phyloP scores from a whole-genome alignment of 2,888 invertebrate species.

The Agonopterix heracliana region DNA sequence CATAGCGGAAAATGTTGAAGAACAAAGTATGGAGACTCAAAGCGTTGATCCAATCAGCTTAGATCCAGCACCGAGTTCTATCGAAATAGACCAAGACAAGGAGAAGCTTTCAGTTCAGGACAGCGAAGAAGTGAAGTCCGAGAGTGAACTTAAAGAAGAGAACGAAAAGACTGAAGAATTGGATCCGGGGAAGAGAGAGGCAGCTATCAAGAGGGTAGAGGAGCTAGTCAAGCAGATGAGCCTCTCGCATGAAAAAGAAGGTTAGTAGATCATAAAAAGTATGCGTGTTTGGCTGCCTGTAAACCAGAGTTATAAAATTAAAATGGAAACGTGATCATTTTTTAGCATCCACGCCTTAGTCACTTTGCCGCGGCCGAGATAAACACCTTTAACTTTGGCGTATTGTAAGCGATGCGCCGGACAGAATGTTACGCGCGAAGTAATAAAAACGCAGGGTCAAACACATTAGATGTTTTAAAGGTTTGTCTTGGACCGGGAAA shows the following conservation, averaged over 20 bases:
- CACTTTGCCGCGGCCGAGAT: too few species aligned
- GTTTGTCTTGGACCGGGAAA: too few species aligned
- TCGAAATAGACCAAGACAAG: constrained; percentile 40
- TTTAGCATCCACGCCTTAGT: too few species aligned
- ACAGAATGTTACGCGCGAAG: too few species aligned
- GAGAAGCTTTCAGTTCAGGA: constrained; percentile 37
- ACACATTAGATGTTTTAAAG: too few species aligned
- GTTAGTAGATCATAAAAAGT: constrained; percentile 33
- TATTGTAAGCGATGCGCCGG: too few species aligned
- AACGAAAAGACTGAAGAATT: constrained; percentile 43
- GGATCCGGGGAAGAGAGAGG: constrained; percentile 48
- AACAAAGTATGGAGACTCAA: constrained; percentile 56
- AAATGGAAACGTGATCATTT: background rate
- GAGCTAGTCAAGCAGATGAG: constrained; percentile 89
- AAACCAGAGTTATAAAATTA: background rate
- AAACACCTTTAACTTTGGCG: too few species aligned
- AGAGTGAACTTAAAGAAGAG: constrained; percentile 28
- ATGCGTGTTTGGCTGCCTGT: background rate
- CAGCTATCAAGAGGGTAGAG: constrained; percentile 77
- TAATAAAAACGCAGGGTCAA: too few species aligned
- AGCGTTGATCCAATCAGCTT: constrained; percentile 26
- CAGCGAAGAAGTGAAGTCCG: constrained; percentile 39
- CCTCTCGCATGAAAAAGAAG: constrained; percentile 80
- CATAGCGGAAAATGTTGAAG: constrained; percentile 73
- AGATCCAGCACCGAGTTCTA: constrained; percentile 41